A percentile compares a stretch with the other conserved stretches of the same genome.
These are phyloP conservation scores for Sinella curviseta DNA, from an alignment of 1,140 invertebrate genomes.

Conservation along the genomic window DNA sequence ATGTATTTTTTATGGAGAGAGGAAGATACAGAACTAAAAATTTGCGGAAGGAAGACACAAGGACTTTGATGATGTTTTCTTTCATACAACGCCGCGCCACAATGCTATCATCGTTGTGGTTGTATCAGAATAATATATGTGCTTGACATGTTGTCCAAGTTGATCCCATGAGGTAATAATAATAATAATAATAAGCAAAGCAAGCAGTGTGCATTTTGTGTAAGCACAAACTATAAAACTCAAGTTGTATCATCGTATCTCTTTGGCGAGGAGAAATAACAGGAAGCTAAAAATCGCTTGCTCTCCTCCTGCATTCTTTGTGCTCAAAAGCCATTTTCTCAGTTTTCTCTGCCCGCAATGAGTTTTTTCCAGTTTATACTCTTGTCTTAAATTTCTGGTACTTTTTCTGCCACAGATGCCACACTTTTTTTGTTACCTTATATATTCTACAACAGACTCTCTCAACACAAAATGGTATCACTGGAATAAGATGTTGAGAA, in stretches of 20 bases:
- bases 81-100: too few species aligned
- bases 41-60: too few species aligned
- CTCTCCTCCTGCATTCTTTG: too few species aligned
- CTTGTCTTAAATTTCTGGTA: background rate
- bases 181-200: too few species aligned
- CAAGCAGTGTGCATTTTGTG: background rate
- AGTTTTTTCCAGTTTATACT: background rate
- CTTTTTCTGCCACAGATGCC: too few species aligned
- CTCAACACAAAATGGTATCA: background rate
- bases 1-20: too few species aligned
- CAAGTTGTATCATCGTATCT: too few species aligned
- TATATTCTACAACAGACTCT: background rate
- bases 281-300: background rate
- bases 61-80: too few species aligned
- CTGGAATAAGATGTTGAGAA: background rate
- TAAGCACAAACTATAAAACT: background rate
- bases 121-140: background rate
- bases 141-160: constrained; percentile 18
- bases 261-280: too few species aligned
- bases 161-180: background rate
- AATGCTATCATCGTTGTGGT: background rate
- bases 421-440: background rate
- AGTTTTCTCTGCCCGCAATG: too few species aligned
- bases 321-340: too few species aligned
- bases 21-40: too few species aligned